phyloP scores from a whole-genome alignment of 2,113 vertebrate genomes.

The Pantherophis guttatus region DNA sequence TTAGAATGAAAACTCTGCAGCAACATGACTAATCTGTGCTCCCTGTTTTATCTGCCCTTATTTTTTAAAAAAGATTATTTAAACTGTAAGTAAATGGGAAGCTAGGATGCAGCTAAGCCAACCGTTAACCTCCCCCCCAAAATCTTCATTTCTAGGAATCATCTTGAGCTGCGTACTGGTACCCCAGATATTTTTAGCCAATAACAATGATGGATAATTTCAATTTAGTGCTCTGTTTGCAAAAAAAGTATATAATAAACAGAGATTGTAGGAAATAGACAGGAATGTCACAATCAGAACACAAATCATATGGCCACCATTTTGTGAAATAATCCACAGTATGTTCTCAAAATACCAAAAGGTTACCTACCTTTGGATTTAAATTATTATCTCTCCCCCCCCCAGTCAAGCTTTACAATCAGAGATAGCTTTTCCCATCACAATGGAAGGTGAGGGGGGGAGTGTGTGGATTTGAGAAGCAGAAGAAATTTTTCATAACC shows the following conservation, averaged over 20 bases:
- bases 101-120: background rate
- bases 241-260: background rate
- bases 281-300: background rate
- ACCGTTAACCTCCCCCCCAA: background rate
- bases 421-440: background rate
- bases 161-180: background rate
- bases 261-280: background rate
- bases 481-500: background rate
- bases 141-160: background rate
- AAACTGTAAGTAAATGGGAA: background rate
- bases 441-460: background rate
- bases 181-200: background rate
- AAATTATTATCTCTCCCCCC: background rate
- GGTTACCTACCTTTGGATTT: background rate
- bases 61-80: background rate
- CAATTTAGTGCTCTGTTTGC: background rate
- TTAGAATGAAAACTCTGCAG: background rate
- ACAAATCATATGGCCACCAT: background rate
- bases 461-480: background rate
- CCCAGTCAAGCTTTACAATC: background rate
- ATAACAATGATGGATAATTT: background rate
- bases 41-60: background rate
- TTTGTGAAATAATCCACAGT: background rate
- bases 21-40: background rate
- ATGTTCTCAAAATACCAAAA: background rate